These are phyloP conservation scores for Phataginus tricuspis DNA, from an alignment of 2,797 vertebrate species.

Conservation along the genomic window DNA sequence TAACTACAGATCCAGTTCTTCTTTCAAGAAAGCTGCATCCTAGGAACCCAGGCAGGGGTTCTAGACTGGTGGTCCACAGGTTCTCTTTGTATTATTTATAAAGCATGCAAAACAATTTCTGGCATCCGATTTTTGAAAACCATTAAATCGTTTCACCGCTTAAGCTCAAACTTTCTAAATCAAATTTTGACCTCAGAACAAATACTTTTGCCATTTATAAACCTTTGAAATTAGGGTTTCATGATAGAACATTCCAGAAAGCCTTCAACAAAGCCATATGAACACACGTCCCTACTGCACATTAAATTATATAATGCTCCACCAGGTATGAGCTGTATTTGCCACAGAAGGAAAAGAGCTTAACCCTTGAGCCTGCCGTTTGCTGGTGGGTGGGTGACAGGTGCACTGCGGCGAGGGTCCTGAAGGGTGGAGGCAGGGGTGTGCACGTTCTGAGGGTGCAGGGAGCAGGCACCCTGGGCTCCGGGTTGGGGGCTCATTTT, in stretches of 20 bases:
- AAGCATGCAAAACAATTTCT: constrained; percentile 72
- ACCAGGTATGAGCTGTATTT: background rate
- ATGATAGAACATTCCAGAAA: constrained; percentile 39
- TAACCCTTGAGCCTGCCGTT: constrained; percentile 35
- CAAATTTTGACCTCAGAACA: constrained; percentile 61
- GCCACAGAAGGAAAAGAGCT: constrained; percentile 46
- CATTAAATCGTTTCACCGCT: constrained; percentile 60
- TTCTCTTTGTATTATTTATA: constrained; percentile 55
- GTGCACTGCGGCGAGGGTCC: constrained; percentile 65
- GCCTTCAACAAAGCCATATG: constrained; percentile 22
- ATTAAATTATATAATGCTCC: background rate
- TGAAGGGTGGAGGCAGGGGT: background rate
- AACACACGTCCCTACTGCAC: background rate
- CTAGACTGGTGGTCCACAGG: background rate
- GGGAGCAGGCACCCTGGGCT: constrained; percentile 54
- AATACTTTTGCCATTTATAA: constrained; percentile 65
- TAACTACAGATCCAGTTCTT: constrained; percentile 34
- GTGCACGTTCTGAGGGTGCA: background rate
- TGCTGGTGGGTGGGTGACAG: constrained; percentile 67
- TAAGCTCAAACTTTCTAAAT: constrained; percentile 52
- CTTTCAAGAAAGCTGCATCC: constrained; percentile 53
- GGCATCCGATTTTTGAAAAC: constrained; percentile 56
- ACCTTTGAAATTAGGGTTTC: background rate
- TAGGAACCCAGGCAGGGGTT: background rate
- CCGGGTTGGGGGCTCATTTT: constrained; percentile 78